Base-by-base conservation (phyloP, 2,888 invertebrate genomes). In the Eubasilissa splendida region DNA sequence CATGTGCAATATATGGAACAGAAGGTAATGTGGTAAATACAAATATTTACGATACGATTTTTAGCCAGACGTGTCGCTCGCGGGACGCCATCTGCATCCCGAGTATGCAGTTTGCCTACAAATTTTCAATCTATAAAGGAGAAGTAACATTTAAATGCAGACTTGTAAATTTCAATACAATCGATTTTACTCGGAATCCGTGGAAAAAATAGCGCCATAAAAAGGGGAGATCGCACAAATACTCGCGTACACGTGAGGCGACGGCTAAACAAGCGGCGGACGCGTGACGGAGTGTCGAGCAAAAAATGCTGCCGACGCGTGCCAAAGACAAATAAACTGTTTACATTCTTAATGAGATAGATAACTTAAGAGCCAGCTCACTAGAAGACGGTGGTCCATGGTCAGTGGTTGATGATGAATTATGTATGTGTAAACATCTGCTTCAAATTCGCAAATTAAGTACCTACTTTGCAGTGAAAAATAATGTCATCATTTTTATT, bases 131-230 rank as follows among this genome's bases (percentile, higher is more conserved):
- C 12, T 33, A 68, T 68, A 68, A 68, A 68, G 66, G 66, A 68
- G 66, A 68, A 68, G 50, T 68, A n/a, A 68, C 66, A 70, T 70
- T 70, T 70, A 70, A 70, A 70, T 70, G 54, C 70, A 70, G 70
- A 31, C 53, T 54, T 53, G 53, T 70, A 22, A 54, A 70, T 70
- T 70, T 70, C 53, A 70, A 70, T 70, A 70, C 70, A 70, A 70
- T 70, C 9, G 70, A 70, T 70, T 70, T 70, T 70, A 70, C 42
- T 70, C 70, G 54, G 70, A 70, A 54, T 70, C 70, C 70, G 54
- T 54, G 70, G 70, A 70, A 70, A 70, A 70, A 68, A 68, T 58
- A 68, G 10, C 50, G 50, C 14, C 68, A 50, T 68, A 68, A 68
- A 68, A 70, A 54, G 53, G 54, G 31, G 70, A 70, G 14, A 70